Evolutionary conservation across 2,888 invertebrate species (phyloP).

Genomic region (Drosophila antonietae): DNA sequence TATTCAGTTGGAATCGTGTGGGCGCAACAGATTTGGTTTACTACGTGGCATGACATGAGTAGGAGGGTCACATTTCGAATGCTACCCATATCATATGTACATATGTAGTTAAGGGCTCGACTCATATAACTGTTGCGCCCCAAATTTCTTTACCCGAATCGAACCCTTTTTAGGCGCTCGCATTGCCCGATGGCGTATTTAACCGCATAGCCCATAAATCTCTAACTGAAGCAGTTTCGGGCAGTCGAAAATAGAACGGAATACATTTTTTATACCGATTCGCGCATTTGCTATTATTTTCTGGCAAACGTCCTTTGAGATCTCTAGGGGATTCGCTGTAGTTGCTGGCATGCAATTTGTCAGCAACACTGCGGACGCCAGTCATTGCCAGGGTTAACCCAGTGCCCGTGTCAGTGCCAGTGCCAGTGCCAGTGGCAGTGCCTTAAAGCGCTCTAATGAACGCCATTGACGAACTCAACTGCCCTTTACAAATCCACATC

Average conservation of each 20-base stretch:
- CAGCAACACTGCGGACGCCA: slow-evolving; percentile 43
- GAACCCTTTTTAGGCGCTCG: slow-evolving; percentile 44
- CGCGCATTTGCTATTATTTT: slow-evolving; percentile 48
- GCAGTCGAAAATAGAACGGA: slow-evolving; percentile 69
- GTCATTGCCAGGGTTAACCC: slow-evolving; percentile 53
- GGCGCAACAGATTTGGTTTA: slow-evolving; percentile 9
- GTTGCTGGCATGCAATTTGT: slow-evolving; percentile 61
- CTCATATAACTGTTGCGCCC: slow-evolving; percentile 51
- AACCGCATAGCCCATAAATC: slow-evolving; percentile 69
- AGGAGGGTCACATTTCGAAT: background rate
- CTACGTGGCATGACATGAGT: background rate
- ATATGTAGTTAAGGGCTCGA: slow-evolving; percentile 32
- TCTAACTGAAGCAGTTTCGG: slow-evolving; percentile 47
- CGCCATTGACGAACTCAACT: slow-evolving; percentile 60
- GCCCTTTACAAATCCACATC: slow-evolving; percentile 49
- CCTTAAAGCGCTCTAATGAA: slow-evolving; percentile 70
- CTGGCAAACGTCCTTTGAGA: slow-evolving; percentile 39
- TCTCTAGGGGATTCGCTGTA: slow-evolving; percentile 39
- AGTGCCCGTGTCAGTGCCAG: slow-evolving; percentile 22
- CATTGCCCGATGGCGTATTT: slow-evolving; percentile 57
- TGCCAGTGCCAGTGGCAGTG: slow-evolving; percentile 5
- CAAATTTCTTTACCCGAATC: slow-evolving; percentile 37
- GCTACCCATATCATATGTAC: slow-evolving; percentile 20
- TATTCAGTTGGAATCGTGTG: background rate
- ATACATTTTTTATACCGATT: slow-evolving; percentile 74